Base-by-base conservation (phyloP, 2,797 vertebrate species). In the Bradypus variegatus region DNA sequence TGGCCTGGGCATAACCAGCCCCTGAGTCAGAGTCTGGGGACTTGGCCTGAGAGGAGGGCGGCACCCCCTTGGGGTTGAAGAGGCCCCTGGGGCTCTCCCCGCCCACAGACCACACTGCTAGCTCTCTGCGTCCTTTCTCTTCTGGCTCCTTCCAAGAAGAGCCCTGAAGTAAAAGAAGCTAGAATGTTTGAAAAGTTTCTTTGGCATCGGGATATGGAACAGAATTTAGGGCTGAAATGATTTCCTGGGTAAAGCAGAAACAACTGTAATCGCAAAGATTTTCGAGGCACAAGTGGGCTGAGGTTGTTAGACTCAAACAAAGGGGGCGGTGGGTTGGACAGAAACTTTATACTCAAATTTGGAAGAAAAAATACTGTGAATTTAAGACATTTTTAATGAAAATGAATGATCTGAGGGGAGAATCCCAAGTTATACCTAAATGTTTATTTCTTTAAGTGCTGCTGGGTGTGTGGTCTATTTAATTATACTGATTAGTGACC, bases 81-180 rank as follows among this genome's bases (percentile, higher is more conserved):
- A 38, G 19, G 27, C 27, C 7, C 11, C 2, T 5, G 12, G 58
- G 1, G 0, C 45, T 62, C 58, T 11, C 38, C 33, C 31, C 5
- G 0, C 13, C 1, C 18, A 0, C 23, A 2, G 38, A n/a, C 1
- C 13, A 0, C 36, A 58, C 33, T 55, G 0, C 27, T 5, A 18
- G 3, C 31, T 50, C 0, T 0, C 79, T 45, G 16, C 2, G 1
- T 6, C 12, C 31, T 36, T 38, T 75, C 89, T 87, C 88, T 50
- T 31, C 45, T 14, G 21, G 70, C 33, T 75, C 53, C 53, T 33
- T 13, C 60, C 53, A 8, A 65, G 9, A 60, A 27, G 78, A 58
- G 48, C 69, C 73, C 15, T 8, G 50, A 73, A 41, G 69, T 50
- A 53, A 82, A 67, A 73, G n/a, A 19, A 48, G 60, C 70, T 80